Evolutionary conservation across 2,113 vertebrate species (phyloP).

Genomic region (Monopterus albus): DNA sequence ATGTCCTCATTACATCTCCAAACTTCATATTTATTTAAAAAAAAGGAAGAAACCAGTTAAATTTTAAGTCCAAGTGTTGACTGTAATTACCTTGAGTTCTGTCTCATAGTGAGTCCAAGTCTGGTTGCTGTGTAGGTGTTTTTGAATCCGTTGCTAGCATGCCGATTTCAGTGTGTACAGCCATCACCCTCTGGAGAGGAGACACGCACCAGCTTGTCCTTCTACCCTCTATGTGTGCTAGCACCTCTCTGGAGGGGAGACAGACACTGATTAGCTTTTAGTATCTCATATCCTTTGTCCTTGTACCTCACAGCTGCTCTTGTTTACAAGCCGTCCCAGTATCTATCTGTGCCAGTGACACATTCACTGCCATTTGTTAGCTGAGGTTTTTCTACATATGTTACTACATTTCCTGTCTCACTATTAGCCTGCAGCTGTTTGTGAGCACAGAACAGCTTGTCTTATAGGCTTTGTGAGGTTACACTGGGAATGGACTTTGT

Average conservation of each 20-base stretch:
- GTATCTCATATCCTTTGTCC: constrained; percentile 44
- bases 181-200: constrained; percentile 4
- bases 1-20: too few relatives aligned
- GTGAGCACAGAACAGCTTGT: neutral
- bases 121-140: constrained; percentile 9
- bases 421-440: neutral
- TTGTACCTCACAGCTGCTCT: constrained; percentile 48
- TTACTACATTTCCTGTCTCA: constrained; percentile 17
- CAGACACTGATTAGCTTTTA: constrained; percentile 30
- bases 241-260: constrained; percentile 27
- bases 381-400: neutral
- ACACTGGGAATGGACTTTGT: neutral
- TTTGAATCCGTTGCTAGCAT: constrained; percentile 1
- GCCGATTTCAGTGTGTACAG: neutral
- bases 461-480: neutral
- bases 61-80: too few relatives aligned
- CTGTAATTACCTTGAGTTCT: neutral
- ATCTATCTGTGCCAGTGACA: constrained; percentile 1
- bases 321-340: constrained; percentile 36
- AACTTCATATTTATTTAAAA: too few relatives aligned
- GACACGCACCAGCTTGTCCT: constrained; percentile 51
- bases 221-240: constrained; percentile 18
- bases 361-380: constrained; percentile 35
- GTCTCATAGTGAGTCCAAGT: neutral
- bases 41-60: too few relatives aligned